A percentile compares a stretch with the other conserved stretches of the same genome.
phyloP scores from a whole-genome alignment of 2,113 vertebrate species.

The Sminthopsis crassicaudata region DNA sequence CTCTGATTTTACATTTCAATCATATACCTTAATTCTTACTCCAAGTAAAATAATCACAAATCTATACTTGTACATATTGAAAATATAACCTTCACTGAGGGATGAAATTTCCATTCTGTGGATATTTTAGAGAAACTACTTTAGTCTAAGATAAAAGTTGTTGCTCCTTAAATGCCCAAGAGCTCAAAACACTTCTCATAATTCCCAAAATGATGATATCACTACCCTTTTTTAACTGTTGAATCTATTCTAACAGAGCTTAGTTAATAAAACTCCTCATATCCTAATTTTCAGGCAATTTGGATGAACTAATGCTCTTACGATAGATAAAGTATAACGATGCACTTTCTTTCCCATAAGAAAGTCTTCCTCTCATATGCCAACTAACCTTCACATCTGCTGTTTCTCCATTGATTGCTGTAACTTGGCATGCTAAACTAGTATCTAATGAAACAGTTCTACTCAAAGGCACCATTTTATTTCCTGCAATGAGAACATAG shows the following conservation, averaged over 20 bases:
- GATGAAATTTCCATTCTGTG: slow-evolving; percentile 65
- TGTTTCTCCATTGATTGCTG: slow-evolving; percentile 80
- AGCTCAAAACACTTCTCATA: slow-evolving; percentile 70
- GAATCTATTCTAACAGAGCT: slow-evolving; percentile 77
- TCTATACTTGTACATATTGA: slow-evolving; percentile 49
- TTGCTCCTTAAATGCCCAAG: slow-evolving; percentile 68
- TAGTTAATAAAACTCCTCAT: slow-evolving; percentile 77
- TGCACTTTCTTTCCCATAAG: slow-evolving; percentile 84
- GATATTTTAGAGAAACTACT: slow-evolving; percentile 57
- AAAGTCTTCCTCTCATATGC: slow-evolving; percentile 81
- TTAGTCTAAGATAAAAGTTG: slow-evolving; percentile 72
- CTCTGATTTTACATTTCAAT: slow-evolving; percentile 64
- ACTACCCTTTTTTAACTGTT: slow-evolving; percentile 79
- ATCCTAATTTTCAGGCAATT: slow-evolving; percentile 82
- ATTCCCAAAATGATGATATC: slow-evolving; percentile 63
- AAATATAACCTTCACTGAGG: slow-evolving; percentile 55
- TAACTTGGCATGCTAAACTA: slow-evolving; percentile 80
- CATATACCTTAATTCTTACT: slow-evolving; percentile 60
- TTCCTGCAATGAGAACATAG: slow-evolving; percentile 76
- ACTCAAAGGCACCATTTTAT: slow-evolving; percentile 83
- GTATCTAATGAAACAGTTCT: slow-evolving; percentile 79
- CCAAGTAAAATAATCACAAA: slow-evolving; percentile 62
- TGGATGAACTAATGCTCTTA: slow-evolving; percentile 79
- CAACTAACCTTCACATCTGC: slow-evolving; percentile 86
- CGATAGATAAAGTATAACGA: slow-evolving; percentile 78